Base-by-base conservation (phyloP, 1,140 invertebrate genomes). In the Drosophila neocordata region DNA sequence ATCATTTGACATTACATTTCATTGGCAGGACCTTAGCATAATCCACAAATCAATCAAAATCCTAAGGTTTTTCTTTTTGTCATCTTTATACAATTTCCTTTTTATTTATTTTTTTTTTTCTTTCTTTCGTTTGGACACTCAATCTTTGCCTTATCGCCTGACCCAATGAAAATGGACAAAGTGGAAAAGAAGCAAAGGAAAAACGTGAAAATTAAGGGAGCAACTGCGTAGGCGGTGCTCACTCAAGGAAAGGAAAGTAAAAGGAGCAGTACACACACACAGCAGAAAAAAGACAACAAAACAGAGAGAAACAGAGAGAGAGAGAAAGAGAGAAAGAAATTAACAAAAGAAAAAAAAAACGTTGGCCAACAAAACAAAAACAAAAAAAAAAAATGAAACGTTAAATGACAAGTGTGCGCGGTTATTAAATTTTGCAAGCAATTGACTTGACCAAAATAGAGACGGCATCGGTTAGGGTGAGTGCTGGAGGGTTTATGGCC, bases 361-460 rank as follows among this genome's bases (percentile, higher is more conserved):
- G 73, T 70, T 48, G 34, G 18, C 41, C 59, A 48, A 74, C 61
- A 68, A 77, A 84, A 77, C 52, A 12, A 13, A 13, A 38, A 15
- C 13, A 67, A 56, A 60, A 61, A 60, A 82, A 77, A 77, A 70
- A 72, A 83, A 75, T 44, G n/a, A 48, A 77, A 79, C 67, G 56
- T 70, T 48, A 48, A 48, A 56, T 48, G 58, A 58, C 72, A 75
- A 69, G 58, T 73, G 69, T 77, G 69, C 65, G 64, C 63, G 64
- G 61, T 73, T 82, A 87, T 79, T 68, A 87, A 82, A 87, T 70
- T 87, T 76, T 76, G 69, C 82, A 87, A 81, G 74, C 82, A 82
- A 87, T 87, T 87, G 74, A 82, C 61, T 82, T 69, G 69, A 69
- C 73, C 66, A 74, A 65, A 69, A 69, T 41, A 44, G 57, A 44